Evolutionary conservation across 1,140 invertebrate species (phyloP), one percentile per base, ranked within the genome.

Genomic region (Drosophila tani): DNA sequence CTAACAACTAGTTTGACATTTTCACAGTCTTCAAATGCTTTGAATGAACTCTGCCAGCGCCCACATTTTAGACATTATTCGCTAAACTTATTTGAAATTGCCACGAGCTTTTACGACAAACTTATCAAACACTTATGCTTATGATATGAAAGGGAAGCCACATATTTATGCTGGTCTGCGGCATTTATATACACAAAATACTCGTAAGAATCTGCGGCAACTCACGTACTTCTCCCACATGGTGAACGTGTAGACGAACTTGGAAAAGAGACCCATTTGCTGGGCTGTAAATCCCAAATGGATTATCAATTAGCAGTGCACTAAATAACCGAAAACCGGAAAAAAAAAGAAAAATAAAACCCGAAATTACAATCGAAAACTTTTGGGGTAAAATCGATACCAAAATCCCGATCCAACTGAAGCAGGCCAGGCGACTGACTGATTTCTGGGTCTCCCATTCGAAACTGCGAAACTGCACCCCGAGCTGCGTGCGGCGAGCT

Each of bases 211-310:
- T 47, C 19, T 17, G 58, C 46, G 12, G 35, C 27, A 32, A 60
- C 27, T 56, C 43, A 84, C 84, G 77, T 77, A 90, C 85, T 88
- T 84, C 62, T 69, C 81, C 84, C 74, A 88, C 74, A 90, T 88
- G 46, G 66, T 80, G 53, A 90, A 84, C 69, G 74, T 84, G 59
- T 81, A 90, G 78, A 66, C 76, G 69, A 88, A 88, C 78, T 90
- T 88, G 62, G 84, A 88, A 53, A 88, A 88, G 45, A 88, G 59
- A 58, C 85, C 84, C 84, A 88, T 88, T 82, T 75, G 59, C 24
- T 58, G 80, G 50, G 50, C 60, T 63, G 43, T 79, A 76, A 63
- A 70, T 45, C 56, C 60, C 60, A 67, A 81, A 83, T 88, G 73
- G 84, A 75, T 81, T 68, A 47, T 63, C 76, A 79, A 87, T 90